Conservation (phyloP, 2,888 invertebrate species). For the Atherix ibis region DNA sequence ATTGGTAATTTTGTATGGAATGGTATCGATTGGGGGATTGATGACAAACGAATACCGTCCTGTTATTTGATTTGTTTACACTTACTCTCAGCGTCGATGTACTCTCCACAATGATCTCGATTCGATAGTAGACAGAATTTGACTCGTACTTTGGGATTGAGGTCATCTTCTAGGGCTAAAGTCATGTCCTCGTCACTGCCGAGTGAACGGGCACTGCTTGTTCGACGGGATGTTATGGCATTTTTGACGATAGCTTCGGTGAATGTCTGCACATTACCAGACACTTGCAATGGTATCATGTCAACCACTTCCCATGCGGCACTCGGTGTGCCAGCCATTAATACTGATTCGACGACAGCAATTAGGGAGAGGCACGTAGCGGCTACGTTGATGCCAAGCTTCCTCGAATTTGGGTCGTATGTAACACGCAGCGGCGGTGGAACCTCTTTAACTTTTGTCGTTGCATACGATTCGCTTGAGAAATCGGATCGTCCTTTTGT, state of each 20-base stretch:
- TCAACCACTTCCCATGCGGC: constrained; percentile 56
- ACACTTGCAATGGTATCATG: constrained; percentile 52
- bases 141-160: constrained; percentile 54
- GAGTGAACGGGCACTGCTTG: constrained; percentile 37
- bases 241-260: constrained; percentile 55
- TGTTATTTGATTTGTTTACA: no score
- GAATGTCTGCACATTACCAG: constrained; percentile 51
- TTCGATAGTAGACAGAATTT: constrained; percentile 69
- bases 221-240: constrained; percentile 34
- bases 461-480: constrained; percentile 66
- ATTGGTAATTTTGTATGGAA: no score
- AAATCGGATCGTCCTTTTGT: constrained; percentile 76
- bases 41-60: no score
- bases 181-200: constrained; percentile 37
- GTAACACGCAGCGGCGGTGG: constrained; percentile 66
- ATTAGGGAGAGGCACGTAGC: constrained; percentile 63
- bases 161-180: constrained; percentile 42
- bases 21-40: no score
- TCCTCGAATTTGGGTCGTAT: constrained; percentile 62
- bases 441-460: constrained; percentile 72
- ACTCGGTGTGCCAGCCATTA: constrained; percentile 39
- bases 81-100: constrained; percentile 71
- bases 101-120: constrained; percentile 69
- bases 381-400: constrained; percentile 62
- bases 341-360: constrained; percentile 56